Evolutionary conservation across 2,797 vertebrate species (phyloP), one percentile per base, ranked within the genome.

Genomic region (Crocidura indochinensis): DNA sequence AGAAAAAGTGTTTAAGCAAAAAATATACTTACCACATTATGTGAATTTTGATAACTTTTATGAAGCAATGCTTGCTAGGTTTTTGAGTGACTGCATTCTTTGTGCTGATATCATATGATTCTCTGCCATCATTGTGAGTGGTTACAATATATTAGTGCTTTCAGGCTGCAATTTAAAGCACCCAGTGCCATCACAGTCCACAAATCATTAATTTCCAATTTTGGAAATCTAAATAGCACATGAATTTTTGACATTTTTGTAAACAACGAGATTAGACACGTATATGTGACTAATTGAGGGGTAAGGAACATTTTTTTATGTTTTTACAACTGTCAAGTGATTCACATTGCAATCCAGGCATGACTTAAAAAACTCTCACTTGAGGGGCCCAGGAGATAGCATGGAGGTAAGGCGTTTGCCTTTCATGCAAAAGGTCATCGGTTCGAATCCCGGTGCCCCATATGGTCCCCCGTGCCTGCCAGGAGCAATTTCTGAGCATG

Each of bases 241-340:
- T 22, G 78, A 44, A 75, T 87, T 79, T 6, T 75, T 95, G 44
- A 75, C 81, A 29, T 82, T 73, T 76, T 82, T 87, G 1, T 74
- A 92, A 84, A 76, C 6, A 27, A 46, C 49, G 65, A 74, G 8
- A 74, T 90, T 92, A 80, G 2, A 88, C 49, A 87, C 91, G 38
- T 87, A n/a, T 92, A 27, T 26, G 67, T 87, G 2, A 29, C 91
- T 92, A 78, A 94, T 80, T 85, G 51, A 62, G 0, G 9, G 46
- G 90, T 19, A 78, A 73, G 12, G 38, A 89, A 51, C 6, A 86
- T 67, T 10, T 44, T 60, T 60, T 19, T 19, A 17, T 60, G 19
- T 20, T 60, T 20, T 60, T 98, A 98, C 97, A 98, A 97, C 97
- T 97, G 97, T 97, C 97, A 96, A 96, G 97, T 97, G 98, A 96